phyloP scores from a whole-genome alignment of 2,888 invertebrate species.

The Thymelicus lineola region DNA sequence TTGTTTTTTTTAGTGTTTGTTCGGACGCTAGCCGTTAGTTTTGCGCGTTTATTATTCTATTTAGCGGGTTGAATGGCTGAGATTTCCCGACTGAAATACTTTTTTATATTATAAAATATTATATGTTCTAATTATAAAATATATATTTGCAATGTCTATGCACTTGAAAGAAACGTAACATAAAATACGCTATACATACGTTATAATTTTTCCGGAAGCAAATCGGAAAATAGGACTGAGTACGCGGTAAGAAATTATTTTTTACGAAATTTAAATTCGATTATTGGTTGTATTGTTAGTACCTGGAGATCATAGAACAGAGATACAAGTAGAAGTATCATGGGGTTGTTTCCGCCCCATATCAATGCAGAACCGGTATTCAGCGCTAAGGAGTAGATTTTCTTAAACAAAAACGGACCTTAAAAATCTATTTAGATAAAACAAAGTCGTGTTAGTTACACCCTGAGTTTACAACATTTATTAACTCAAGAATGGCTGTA shows the following conservation, averaged over 20 bases:
- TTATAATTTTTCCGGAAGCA: slow-evolving; percentile 25
- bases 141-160: background rate
- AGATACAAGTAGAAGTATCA: background rate
- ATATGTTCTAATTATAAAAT: slow-evolving; percentile 6
- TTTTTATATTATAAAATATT: background rate
- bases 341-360: no score
- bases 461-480: no score
- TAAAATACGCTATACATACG: background rate
- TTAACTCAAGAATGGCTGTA: no score
- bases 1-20: slow-evolving; percentile 36
- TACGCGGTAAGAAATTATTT: slow-evolving; percentile 32
- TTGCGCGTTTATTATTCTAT: slow-evolving; percentile 9
- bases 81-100: slow-evolving; percentile 18
- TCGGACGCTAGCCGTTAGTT: slow-evolving; percentile 10
- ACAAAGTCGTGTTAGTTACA: no score
- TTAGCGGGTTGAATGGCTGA: background rate
- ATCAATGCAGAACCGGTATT: no score
- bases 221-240: slow-evolving; percentile 31
- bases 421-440: no score
- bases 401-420: no score
- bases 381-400: no score
- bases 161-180: background rate
- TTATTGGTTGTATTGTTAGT: slow-evolving; percentile 12
- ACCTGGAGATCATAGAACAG: background rate
- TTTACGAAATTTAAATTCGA: slow-evolving; percentile 19